A percentile compares a stretch with the other conserved stretches of the same genome.
Evolutionary conservation across 2,888 invertebrate species (phyloP).

Genomic region (Amorpha juglandis): DNA sequence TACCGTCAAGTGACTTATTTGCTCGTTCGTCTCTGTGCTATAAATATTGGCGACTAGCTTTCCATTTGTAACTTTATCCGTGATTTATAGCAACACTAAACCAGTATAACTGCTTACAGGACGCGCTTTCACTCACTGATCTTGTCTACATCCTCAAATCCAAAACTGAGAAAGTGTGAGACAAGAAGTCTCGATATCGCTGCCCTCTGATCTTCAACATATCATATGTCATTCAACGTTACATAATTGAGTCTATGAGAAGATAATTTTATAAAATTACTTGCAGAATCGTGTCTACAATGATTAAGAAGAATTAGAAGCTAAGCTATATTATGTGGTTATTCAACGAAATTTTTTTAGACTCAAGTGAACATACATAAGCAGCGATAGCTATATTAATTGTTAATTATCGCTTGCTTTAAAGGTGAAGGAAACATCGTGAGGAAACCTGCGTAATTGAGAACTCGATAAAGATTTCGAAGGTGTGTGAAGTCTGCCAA

Average conservation of each 20-base stretch:
- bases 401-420: too few relatives aligned
- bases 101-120: constrained; percentile 32
- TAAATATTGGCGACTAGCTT: constrained; percentile 26
- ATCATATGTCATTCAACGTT: background rate
- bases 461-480: too few relatives aligned
- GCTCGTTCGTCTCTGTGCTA: too few relatives aligned
- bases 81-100: constrained; percentile 37
- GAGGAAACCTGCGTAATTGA: too few relatives aligned
- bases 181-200: background rate
- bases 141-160: background rate
- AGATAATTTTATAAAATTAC: background rate
- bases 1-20: too few relatives aligned
- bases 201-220: constrained; percentile 8
- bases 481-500: too few relatives aligned
- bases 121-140: constrained; percentile 30
- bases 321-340: too few relatives aligned
- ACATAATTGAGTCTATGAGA: background rate
- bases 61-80: constrained; percentile 34
- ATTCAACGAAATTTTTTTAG: too few relatives aligned
- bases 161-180: constrained; percentile 16
- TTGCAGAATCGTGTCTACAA: background rate
- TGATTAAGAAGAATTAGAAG: background rate
- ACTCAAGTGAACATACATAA: too few relatives aligned
- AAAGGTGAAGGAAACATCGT: too few relatives aligned
- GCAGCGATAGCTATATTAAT: too few relatives aligned